Base-by-base conservation (phyloP, 2,797 vertebrate genomes). In the Kryptolebias ocellatus region DNA sequence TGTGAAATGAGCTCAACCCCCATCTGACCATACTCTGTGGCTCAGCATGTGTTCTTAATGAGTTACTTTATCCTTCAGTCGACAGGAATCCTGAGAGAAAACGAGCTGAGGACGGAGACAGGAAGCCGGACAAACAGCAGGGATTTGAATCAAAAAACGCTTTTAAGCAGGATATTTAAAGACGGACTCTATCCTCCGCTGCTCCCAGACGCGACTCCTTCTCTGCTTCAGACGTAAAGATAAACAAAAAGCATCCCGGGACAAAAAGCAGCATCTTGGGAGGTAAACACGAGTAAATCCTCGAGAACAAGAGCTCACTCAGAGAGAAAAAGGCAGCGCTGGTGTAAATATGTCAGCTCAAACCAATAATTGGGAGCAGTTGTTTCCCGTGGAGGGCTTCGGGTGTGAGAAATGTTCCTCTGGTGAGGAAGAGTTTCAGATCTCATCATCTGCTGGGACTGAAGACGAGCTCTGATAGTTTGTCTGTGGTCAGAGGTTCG, bases 281-380 rank as follows among this genome's bases (percentile, higher is more conserved):
- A 17, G 46, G 17, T 49, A 4, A 17, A 17, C 45, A 46, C 10
- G 2, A 51, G 14, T 46, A 46, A 46, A 46, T 46, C 44, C 17
- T 53, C 59, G 52, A 60, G 37, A 18, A 60, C 9, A 53, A 44
- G 68, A 52, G 69, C 64, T 67, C 71, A 63, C 78, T 59, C 83
- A 78, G 49, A 24, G 53, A 71, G 15, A 56, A 28, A 42, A 28
- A 44, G 39, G 57, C 50, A 60, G 6, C 27, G 37, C 24, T 44
- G 37, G 2, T 37, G 68, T 70, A 42, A 56, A 62, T 62, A 34
- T 18, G 12, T 73, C 56, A 53, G 44, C 45, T 75, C 56, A 75
- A 46, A 55, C 67, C 59, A 65, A 64, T 78, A 70, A 72, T 46
- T 70, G 46, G 17, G 12, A 74, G 70, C 75, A 66, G 60, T 57